These are phyloP conservation scores for Cladorhizidae sp. DNA, from an alignment of 37 sponge, comb jelly and placozoan species.

Conservation along the genomic window DNA sequence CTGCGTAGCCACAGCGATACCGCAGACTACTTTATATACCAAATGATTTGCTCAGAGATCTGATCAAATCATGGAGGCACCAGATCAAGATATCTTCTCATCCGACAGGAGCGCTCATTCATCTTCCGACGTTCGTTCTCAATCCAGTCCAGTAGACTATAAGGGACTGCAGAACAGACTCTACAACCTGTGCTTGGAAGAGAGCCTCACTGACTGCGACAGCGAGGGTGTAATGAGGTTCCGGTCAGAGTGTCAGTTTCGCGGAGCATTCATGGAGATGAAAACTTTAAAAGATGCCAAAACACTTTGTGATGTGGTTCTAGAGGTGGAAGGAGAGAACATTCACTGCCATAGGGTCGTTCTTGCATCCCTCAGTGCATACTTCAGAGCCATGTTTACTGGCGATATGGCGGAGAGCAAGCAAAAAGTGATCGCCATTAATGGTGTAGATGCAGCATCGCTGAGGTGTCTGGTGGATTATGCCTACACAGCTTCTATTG, in stretches of 20 bases:
- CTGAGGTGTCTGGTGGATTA: conserved; percentile 45
- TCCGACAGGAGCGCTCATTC: neutral
- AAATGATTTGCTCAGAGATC: too few relatives aligned
- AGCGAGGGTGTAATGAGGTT: conserved; percentile 18
- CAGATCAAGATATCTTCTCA: neutral
- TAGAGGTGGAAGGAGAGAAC: conserved; percentile 24
- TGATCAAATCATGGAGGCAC: neutral
- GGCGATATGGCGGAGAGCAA: conserved; percentile 58
- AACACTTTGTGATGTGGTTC: conserved; percentile 32
- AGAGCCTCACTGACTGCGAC: neutral
- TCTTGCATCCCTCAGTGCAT: conserved; percentile 34
- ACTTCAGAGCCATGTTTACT: conserved; percentile 54
- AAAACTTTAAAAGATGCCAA: neutral
- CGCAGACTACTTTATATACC: too few relatives aligned
- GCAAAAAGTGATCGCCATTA: conserved; percentile 32
- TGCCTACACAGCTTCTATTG: conserved; percentile 48
- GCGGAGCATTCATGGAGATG: conserved; percentile 24
- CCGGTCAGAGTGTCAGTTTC: conserved; percentile 18
- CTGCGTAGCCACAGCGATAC: too few relatives aligned
- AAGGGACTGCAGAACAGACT: conserved; percentile 2
- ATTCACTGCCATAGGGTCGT: conserved; percentile 26
- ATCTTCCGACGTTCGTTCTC: neutral
- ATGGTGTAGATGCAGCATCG: conserved; percentile 35
- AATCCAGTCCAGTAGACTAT: conserved; percentile 7
- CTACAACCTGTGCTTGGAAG: conserved; percentile 6